Conservation (phyloP, 1,140 invertebrate genomes). For the Tetraneura akinire region DNA sequence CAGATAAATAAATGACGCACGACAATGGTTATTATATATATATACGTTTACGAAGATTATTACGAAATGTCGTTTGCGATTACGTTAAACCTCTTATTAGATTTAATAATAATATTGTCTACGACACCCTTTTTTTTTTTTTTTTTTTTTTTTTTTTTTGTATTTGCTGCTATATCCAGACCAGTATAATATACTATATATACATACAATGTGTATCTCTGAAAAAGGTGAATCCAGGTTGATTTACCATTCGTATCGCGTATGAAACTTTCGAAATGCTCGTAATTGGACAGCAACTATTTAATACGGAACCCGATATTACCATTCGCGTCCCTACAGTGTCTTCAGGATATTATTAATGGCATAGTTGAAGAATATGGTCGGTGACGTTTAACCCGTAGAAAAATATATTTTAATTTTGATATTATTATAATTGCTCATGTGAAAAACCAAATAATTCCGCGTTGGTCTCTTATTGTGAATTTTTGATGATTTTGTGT, state of each 20-base stretch:
- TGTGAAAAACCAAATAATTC: too few relatives aligned
- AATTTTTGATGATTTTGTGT: too few relatives aligned
- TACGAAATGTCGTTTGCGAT: slow-evolving; percentile 4
- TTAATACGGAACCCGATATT: slow-evolving; percentile 12
- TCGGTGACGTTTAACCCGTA: too few relatives aligned
- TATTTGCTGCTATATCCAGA: neutral
- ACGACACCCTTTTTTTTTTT: slow-evolving; percentile 41
- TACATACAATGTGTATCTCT: neutral
- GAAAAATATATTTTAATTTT: too few relatives aligned
- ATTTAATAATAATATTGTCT: slow-evolving; percentile 22
- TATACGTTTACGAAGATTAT: slow-evolving; percentile 6
- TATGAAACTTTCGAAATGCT: slow-evolving; percentile 42
- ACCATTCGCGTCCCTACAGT: slow-evolving; percentile 18
- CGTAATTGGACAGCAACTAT: slow-evolving; percentile 31
- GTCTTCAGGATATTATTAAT: neutral
- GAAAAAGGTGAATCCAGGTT: slow-evolving; percentile 48
- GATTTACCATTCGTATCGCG: slow-evolving; percentile 37
- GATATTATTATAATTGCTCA: too few relatives aligned
- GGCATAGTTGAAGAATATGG: neutral
- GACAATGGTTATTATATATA: slow-evolving; percentile 32
- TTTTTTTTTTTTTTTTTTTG: too few relatives aligned
- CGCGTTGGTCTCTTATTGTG: too few relatives aligned
- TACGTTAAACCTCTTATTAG: slow-evolving; percentile 9
- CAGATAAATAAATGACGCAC: neutral
- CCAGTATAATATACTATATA: neutral